Evolutionary conservation across 2,113 vertebrate genomes (phyloP).

Genomic region (Nothoprocta perdicaria): DNA sequence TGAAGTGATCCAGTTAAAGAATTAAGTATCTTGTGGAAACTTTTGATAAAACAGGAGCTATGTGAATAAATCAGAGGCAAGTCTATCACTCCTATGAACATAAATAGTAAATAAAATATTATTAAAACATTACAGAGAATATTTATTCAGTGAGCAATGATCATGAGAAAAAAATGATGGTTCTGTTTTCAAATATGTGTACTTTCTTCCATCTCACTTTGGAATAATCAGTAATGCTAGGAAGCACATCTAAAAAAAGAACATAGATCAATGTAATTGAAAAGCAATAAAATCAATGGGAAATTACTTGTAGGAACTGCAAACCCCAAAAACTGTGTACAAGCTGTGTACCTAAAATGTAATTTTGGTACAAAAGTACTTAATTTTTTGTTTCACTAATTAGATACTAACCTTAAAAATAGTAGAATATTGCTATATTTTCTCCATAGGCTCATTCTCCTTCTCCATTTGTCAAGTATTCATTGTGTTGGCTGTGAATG

Average conservation of each 20-base stretch:
- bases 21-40: slow-evolving; percentile 18
- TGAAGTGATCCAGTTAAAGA: slow-evolving; percentile 37
- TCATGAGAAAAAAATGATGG: neutral
- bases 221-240: neutral
- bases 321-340: neutral
- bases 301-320: neutral
- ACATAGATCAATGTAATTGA: neutral
- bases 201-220: neutral
- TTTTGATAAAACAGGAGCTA: neutral
- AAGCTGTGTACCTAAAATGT: neutral
- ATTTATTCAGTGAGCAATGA: neutral
- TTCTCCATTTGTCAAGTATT: neutral
- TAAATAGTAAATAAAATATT: neutral
- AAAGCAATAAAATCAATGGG: neutral
- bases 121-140: neutral
- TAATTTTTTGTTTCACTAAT: neutral
- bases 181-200: neutral
- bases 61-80: neutral
- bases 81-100: neutral
- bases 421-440: neutral
- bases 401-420: neutral
- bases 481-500: neutral
- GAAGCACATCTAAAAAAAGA: neutral
- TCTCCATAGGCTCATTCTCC: neutral
- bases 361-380: neutral